Percentiles rank a stretch among this genome's conserved stretches.
Evolutionary conservation across 2,113 vertebrate species (phyloP).

Genomic region (Zosterops japonicus): DNA sequence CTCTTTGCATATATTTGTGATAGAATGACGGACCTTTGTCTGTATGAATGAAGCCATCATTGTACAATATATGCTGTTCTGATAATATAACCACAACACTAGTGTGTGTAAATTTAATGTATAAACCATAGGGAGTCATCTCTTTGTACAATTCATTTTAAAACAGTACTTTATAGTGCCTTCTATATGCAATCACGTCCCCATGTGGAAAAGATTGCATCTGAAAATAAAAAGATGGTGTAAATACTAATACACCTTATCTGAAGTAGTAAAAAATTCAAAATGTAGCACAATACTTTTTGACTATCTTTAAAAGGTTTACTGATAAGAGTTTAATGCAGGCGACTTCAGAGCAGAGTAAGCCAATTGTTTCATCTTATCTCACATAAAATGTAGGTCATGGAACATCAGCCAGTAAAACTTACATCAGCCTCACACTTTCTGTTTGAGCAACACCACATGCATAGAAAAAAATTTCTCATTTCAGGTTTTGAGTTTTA

Average conservation of each 20-base stretch:
- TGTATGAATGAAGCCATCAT: conserved; percentile 43
- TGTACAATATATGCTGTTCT: conserved; percentile 22
- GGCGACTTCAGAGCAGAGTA: background rate
- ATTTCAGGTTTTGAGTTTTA: background rate
- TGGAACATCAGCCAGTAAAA: background rate
- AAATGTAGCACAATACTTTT: background rate
- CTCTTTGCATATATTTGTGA: conserved; percentile 30
- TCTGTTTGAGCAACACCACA: background rate
- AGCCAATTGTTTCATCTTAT: background rate
- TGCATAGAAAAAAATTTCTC: background rate
- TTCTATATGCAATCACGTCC: background rate
- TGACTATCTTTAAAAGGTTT: background rate
- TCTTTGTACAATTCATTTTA: background rate
- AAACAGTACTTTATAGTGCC: background rate
- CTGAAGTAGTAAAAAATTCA: background rate
- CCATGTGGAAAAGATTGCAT: background rate
- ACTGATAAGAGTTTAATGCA: background rate
- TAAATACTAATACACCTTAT: background rate
- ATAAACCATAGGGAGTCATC: conserved; percentile 23
- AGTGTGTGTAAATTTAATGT: conserved; percentile 29
- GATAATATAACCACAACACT: conserved; percentile 40
- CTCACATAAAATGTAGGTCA: background rate
- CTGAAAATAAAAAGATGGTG: background rate
- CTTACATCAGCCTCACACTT: background rate
- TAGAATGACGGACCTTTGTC: conserved; percentile 38